phyloP scores from a whole-genome alignment of 2,113 vertebrate genomes.

The Podarcis cretensis region DNA sequence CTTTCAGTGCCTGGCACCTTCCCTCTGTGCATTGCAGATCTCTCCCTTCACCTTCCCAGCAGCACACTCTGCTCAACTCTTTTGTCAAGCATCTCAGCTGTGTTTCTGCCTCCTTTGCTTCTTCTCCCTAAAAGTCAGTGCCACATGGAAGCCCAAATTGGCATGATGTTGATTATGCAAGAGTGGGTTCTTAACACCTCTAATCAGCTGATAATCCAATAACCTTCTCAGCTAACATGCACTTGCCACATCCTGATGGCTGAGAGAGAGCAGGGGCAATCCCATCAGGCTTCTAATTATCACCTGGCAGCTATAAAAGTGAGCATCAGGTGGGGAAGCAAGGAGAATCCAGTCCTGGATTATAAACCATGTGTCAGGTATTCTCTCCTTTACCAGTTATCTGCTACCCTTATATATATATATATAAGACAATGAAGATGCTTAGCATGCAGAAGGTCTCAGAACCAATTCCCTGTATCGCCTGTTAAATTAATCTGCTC shows the following conservation, averaged over 20 bases:
- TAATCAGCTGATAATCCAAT: conserved; percentile 75
- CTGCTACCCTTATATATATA: no score
- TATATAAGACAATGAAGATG: background rate
- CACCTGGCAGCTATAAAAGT: conserved; percentile 24
- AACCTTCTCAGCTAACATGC: conserved; percentile 63
- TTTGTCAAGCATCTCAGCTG: no score
- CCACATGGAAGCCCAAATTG: conserved; percentile 52
- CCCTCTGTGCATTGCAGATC: no score
- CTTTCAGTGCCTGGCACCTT: no score
- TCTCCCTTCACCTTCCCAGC: no score
- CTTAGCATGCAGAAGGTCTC: background rate
- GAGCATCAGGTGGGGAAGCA: background rate
- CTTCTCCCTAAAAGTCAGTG: conserved; percentile 32
- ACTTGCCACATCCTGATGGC: conserved; percentile 39
- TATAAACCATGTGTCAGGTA: background rate
- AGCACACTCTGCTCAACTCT: no score
- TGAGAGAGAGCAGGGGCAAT: conserved; percentile 53
- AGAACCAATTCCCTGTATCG: background rate
- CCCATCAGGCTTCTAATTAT: conserved; percentile 20
- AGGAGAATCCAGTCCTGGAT: background rate
- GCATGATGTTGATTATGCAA: conserved; percentile 68
- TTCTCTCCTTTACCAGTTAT: background rate
- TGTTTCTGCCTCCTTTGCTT: background rate
- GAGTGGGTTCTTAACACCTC: conserved; percentile 66
- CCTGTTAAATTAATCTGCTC: background rate